phyloP scores from a whole-genome alignment of 2,113 vertebrate species.

The Malurus cyaneus region DNA sequence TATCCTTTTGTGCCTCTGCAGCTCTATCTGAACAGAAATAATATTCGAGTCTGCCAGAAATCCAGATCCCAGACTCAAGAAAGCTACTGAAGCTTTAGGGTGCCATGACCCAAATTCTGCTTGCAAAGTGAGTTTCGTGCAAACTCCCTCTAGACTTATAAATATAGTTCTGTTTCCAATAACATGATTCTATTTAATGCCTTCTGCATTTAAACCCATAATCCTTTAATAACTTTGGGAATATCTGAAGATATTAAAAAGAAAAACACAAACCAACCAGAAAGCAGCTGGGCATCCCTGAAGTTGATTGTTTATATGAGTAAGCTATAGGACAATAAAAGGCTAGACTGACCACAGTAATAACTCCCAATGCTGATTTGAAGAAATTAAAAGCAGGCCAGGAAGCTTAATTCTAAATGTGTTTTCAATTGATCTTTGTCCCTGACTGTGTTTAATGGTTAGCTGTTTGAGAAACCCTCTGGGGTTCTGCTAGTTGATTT shows the following conservation, averaged over 20 bases:
- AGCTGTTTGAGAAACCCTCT: slow-evolving; percentile 23
- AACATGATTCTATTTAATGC: background rate
- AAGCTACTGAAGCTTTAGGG: slow-evolving; percentile 8
- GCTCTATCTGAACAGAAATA: background rate
- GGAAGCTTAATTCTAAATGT: slow-evolving; percentile 49
- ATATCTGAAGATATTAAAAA: background rate
- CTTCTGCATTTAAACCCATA: slow-evolving; percentile 22
- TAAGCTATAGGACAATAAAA: background rate
- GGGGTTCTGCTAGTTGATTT: background rate
- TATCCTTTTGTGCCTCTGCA: background rate
- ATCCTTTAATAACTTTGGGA: background rate
- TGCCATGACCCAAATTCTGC: background rate
- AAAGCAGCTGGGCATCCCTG: background rate
- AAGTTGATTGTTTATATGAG: background rate
- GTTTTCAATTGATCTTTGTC: slow-evolving; percentile 55
- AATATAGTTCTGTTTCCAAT: background rate
- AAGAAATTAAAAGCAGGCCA: slow-evolving; percentile 52
- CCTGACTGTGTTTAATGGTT: slow-evolving; percentile 8
- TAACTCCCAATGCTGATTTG: background rate
- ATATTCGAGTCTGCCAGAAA: background rate
- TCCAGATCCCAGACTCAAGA: background rate
- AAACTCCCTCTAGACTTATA: background rate
- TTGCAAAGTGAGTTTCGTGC: background rate
- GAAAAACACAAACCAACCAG: background rate
- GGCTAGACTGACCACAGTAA: background rate